These are phyloP conservation scores for Conistra vaccinii DNA, from an alignment of 2,888 invertebrate genomes.

Conservation along the genomic window DNA sequence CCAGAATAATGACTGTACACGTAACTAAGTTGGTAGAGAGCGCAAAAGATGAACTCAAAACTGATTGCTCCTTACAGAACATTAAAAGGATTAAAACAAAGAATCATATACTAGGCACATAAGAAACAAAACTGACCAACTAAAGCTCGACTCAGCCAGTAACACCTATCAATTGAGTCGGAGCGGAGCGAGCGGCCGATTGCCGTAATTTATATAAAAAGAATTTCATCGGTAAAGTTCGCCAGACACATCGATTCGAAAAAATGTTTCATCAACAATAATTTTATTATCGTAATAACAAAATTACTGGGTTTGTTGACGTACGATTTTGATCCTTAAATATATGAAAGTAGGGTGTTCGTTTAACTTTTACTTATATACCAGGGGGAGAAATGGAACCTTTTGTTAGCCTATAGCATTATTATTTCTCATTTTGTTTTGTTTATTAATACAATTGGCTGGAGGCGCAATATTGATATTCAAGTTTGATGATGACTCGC, in stretches of 20 bases:
- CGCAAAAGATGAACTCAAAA: constrained; percentile 36
- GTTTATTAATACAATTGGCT: constrained; percentile 91
- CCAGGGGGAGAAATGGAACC: constrained; percentile 90
- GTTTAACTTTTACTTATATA: constrained; percentile 82
- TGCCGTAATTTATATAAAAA: constrained; percentile 90
- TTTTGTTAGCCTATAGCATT: constrained; percentile 91
- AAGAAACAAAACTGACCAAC: constrained; percentile 69
- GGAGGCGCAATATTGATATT: constrained; percentile 91
- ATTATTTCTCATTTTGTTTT: constrained; percentile 91
- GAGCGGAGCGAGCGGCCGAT: constrained; percentile 83
- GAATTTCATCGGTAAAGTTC: constrained; percentile 88
- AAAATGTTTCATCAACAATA: constrained; percentile 91
- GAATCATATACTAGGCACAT: constrained; percentile 54
- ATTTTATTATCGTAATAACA: constrained; percentile 91
- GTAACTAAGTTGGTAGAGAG: constrained; percentile 16
- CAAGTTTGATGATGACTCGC: constrained; percentile 90
- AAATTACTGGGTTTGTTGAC: constrained; percentile 87
- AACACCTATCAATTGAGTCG: constrained; percentile 87
- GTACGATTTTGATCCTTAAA: constrained; percentile 86
- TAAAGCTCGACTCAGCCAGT: constrained; percentile 76
- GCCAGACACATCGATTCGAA: constrained; percentile 89
- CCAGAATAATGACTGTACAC: constrained; percentile 29
- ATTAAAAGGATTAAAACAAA: constrained; percentile 54
- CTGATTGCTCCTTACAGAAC: constrained; percentile 40
- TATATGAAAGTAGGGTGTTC: constrained; percentile 79